These are phyloP conservation scores for Nestor notabilis DNA, from an alignment of 2,113 vertebrate genomes.

Conservation along the genomic window DNA sequence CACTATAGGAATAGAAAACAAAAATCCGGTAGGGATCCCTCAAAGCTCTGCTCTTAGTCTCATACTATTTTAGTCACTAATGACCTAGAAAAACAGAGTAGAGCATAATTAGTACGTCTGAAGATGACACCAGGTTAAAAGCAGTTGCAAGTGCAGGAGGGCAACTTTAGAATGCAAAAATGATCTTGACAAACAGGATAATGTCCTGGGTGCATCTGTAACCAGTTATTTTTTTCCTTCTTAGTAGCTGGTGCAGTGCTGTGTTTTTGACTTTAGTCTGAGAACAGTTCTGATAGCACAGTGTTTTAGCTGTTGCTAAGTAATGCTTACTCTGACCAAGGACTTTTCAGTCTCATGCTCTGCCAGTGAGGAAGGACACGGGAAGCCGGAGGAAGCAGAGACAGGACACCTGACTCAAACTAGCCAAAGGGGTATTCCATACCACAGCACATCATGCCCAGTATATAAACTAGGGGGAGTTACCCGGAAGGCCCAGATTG, in stretches of 20 bases:
- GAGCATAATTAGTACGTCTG: not conserved
- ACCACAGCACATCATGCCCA: not conserved
- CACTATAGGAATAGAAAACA: not conserved
- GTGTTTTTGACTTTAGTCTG: not conserved
- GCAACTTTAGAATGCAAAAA: not conserved
- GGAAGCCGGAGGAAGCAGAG: not conserved
- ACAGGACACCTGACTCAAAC: not conserved
- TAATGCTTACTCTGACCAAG: not conserved
- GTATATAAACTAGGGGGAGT: not conserved
- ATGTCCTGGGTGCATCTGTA: not conserved
- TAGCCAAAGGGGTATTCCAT: not conserved
- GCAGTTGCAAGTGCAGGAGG: not conserved
- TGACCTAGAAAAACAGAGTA: conserved; percentile 7
- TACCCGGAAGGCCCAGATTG: not conserved
- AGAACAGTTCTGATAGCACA: not conserved
- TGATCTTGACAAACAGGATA: not conserved
- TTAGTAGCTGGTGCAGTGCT: not conserved
- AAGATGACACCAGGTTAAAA: not conserved
- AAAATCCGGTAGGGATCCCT: not conserved
- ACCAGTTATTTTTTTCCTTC: not conserved
- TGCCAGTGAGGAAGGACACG: not conserved
- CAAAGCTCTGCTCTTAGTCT: not conserved
- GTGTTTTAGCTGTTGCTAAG: not conserved
- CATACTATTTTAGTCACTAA: not conserved
- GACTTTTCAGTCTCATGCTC: not conserved